Conservation (phyloP, 2,888 invertebrate species). For the Steromphala cineraria region DNA sequence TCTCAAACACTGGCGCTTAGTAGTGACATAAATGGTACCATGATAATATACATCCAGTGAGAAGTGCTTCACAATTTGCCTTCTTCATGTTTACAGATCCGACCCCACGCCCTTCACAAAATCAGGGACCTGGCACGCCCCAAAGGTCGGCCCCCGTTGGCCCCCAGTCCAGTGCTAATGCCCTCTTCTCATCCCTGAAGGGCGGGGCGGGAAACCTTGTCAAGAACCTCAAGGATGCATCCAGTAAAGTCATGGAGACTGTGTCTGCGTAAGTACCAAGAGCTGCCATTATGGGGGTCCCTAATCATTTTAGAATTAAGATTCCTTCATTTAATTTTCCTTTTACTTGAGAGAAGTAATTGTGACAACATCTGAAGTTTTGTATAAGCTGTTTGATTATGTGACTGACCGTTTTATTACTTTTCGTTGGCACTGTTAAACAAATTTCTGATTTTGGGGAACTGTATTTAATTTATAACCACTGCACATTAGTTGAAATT, state of each 20-base stretch:
- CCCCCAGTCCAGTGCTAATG: conserved; percentile 42
- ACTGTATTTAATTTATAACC: no score
- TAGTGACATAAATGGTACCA: no score
- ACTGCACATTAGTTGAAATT: no score
- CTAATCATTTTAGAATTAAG: background rate
- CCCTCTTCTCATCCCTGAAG: conserved; percentile 85
- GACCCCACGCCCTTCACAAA: conserved; percentile 6
- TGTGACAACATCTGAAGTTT: no score
- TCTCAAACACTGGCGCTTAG: no score
- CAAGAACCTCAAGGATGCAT: conserved; percentile 95
- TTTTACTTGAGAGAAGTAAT: no score
- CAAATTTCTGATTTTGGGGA: no score
- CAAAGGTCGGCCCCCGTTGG: conserved; percentile 13
- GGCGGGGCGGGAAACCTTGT: conserved; percentile 95
- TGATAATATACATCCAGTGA: no score
- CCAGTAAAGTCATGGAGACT: conserved; percentile 96
- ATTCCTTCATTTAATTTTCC: background rate
- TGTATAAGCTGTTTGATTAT: no score
- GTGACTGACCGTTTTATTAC: no score
- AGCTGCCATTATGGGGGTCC: no score
- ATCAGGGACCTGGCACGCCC: background rate
- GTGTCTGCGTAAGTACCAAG: conserved; percentile 78
- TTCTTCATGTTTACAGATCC: background rate
- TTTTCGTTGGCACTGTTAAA: no score
- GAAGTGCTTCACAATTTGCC: background rate